Base-by-base conservation (phyloP, 2,113 vertebrate genomes). In the Spea multiplicata region DNA sequence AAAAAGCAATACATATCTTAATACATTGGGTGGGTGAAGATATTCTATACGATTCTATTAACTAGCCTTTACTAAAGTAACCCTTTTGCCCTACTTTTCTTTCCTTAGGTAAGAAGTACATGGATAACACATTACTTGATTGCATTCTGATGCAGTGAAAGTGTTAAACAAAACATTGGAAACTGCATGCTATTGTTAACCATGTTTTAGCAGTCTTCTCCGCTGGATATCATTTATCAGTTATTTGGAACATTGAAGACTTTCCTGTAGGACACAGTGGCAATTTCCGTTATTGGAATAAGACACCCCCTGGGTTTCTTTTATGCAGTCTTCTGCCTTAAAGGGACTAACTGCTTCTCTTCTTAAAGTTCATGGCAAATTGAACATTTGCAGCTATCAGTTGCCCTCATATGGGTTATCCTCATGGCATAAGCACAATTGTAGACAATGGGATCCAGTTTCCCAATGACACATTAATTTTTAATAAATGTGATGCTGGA, bases 401-500 rank as follows among this genome's bases (percentile, higher is more conserved):
- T 48, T 17, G 6, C 9, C 8, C n/a, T 4, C 7, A 6, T 67
- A 48, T 14, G 47, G 49, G 48, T 14, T 69, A 44, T 53, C 44
- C 55, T 12, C 53, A 68, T 17, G 12, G 64, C 44, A 53, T 66
- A 68, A 47, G 17, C 16, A 48, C 50, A 62, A 48, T 47, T 62
- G 55, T 16, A 61, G 45, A 44, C 66, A 77, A 55, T 45, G 5
- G 66, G 75, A 53, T 8, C 44, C 53, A n/a, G 55, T 55, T 55
- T 70, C 55, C 45, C 45, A 70, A 46, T 12, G 47, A 10, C 13
- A 12, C 44, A 77, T 70, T 70, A 61, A 77, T 77, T 17, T 70
- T 68, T 77, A 59, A 77, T 70, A 70, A 77, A 59, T 70, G 75
- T 70, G 66, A 68, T 10, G 45, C 75, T 70, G 46, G 52, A 12